Evolutionary conservation across 2,113 vertebrate species (phyloP), one percentile per base, ranked within the genome.

Genomic region (Takifugu bimaculatus): DNA sequence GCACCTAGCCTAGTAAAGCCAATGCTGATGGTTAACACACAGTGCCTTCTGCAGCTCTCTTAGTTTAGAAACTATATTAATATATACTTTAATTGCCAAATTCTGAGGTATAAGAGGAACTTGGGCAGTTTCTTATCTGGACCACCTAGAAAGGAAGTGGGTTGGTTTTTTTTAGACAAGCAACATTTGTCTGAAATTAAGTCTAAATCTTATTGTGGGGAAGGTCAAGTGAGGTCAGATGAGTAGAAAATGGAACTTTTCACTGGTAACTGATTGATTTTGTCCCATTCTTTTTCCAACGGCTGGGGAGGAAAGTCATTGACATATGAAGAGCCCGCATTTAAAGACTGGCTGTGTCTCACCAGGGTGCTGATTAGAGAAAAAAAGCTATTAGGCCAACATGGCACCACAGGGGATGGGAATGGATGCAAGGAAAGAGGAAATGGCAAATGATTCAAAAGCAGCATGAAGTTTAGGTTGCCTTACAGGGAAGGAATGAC

Each of bases 201-300:
- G 69, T 53, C 72, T 52, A 82, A 68, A 50, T 44, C 15, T 76
- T 74, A 76, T 83, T 77, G 84, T 85, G 60, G 58, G 15, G 74
- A 56, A 78, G 79, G 85, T 79, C 86, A 80, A 84, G 78, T 78
- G 78, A 81, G 83, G 85, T 85, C 83, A 80, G 54, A 76, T 47
- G 59, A 58, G 63, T 6, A 78, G 50, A 85, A 74, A 64, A 79
- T 71, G 29, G 68, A 77, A 82, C 81, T 80, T 81, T 83, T 86
- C 78, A 72, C 45, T 26, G 50, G 56, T 63, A 75, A 79, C 63
- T 81, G 76, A 84, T 84, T 84, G 75, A 83, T 85, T 83, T 67
- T 57, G 52, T 56, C 60, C 70, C 44, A 79, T 86, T 86, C 72
- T 84, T 77, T 58, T 69, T 29, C 20, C 25, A 64, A 63, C 82